Percentiles rank a stretch among this genome's conserved stretches.
Evolutionary conservation across 2,113 vertebrate species (phyloP).

Genomic region (Pongo abelii): DNA sequence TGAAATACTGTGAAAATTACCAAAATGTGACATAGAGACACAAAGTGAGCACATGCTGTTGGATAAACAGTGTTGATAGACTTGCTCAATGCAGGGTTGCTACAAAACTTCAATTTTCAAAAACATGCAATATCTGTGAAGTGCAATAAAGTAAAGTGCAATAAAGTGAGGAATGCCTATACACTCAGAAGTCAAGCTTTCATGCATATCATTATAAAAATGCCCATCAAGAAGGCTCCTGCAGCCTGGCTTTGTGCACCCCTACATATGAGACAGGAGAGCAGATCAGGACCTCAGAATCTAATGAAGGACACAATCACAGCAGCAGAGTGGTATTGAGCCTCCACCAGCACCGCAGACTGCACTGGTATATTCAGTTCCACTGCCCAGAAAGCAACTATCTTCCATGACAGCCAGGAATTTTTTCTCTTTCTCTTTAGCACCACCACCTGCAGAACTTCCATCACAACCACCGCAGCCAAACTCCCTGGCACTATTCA

Average conservation of each 20-base stretch:
- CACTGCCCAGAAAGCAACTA: background rate
- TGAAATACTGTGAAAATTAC: background rate
- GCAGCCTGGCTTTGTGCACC: background rate
- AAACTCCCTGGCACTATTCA: constrained; percentile 34
- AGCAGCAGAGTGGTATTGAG: background rate
- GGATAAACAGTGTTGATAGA: background rate
- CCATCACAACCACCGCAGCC: background rate
- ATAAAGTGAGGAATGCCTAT: background rate
- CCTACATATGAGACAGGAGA: background rate
- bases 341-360: background rate
- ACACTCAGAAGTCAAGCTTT: constrained; percentile 8
- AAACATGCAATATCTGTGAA: background rate
- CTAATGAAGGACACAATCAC: background rate
- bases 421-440: background rate
- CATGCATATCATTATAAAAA: background rate
- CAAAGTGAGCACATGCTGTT: background rate
- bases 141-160: background rate
- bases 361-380: background rate
- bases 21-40: background rate
- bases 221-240: background rate
- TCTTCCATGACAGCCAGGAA: background rate
- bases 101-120: background rate
- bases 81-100: background rate
- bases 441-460: background rate
- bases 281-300: background rate